A percentile compares a stretch with the other conserved stretches of the same genome.
phyloP scores from a whole-genome alignment of 2,113 vertebrate species.

The Gallinago jamesoni region DNA sequence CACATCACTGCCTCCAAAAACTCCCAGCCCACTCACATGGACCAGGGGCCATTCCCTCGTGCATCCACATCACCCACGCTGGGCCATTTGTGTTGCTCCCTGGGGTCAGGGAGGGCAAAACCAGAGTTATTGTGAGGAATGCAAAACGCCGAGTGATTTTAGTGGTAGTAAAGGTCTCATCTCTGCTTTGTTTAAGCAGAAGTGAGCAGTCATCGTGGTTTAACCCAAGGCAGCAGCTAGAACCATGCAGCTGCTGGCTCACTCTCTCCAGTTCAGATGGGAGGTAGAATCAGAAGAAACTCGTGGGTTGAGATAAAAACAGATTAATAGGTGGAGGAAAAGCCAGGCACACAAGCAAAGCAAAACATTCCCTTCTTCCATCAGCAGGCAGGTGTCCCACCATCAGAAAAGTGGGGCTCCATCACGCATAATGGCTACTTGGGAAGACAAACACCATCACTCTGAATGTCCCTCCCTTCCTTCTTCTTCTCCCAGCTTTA shows the following conservation, averaged over 20 bases:
- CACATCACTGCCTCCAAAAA: background rate
- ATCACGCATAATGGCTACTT: background rate
- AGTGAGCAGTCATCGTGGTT: background rate
- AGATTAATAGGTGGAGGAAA: background rate
- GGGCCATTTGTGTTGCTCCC: background rate
- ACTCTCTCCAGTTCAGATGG: background rate
- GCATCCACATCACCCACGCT: accelerated
- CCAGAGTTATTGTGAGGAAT: background rate
- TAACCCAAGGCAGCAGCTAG: background rate
- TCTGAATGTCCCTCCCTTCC: background rate
- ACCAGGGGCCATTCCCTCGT: background rate
- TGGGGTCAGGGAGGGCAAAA: background rate
- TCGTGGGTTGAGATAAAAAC: background rate
- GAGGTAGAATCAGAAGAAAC: background rate
- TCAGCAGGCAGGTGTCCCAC: background rate
- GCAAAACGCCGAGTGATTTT: background rate
- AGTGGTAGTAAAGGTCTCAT: background rate
- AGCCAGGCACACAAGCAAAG: background rate
- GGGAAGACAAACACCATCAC: background rate
- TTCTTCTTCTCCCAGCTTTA: background rate
- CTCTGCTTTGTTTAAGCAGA: background rate
- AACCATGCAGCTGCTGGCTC: background rate
- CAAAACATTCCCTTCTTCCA: background rate
- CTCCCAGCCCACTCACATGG: accelerated
- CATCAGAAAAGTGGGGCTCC: background rate